Evolutionary conservation across 37 sponge, comb jelly and placozoan genomes (phyloP).

Genomic region (Hexactinellida sp.): DNA sequence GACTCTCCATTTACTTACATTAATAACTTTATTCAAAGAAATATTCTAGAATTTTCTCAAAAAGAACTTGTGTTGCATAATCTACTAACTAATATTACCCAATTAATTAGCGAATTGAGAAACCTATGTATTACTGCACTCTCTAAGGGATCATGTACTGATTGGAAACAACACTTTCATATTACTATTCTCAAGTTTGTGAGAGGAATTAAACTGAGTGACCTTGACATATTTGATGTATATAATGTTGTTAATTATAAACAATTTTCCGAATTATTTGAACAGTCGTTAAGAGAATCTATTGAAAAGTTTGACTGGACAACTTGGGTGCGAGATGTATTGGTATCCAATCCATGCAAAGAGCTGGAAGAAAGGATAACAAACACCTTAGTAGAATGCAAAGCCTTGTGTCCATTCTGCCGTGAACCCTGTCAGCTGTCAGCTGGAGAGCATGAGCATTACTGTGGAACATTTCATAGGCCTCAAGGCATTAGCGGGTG

Average conservation of each 20-base stretch:
- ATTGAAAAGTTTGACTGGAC: not conserved
- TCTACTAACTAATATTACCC: not conserved
- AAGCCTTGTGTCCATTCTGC: not conserved
- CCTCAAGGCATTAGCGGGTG: not conserved
- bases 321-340: not conserved
- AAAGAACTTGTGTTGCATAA: not conserved
- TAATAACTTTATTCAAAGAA: not conserved
- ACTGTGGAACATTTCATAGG: constrained; percentile 6
- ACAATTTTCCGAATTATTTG: constrained; percentile 1
- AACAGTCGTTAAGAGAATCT: not conserved
- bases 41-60: not conserved
- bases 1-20: not conserved
- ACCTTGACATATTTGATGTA: not conserved
- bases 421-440: not conserved
- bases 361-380: not conserved
- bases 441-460: constrained; percentile 15
- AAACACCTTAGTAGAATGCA: not conserved
- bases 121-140: not conserved
- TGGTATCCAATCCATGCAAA: not conserved
- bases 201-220: not conserved
- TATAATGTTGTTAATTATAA: not conserved
- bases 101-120: not conserved
- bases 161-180: constrained; percentile 6
- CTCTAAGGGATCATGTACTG: not conserved
- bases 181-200: not conserved